Base-by-base conservation (phyloP, 1,140 invertebrate genomes). In the Pogonognathellus flavescens region DNA sequence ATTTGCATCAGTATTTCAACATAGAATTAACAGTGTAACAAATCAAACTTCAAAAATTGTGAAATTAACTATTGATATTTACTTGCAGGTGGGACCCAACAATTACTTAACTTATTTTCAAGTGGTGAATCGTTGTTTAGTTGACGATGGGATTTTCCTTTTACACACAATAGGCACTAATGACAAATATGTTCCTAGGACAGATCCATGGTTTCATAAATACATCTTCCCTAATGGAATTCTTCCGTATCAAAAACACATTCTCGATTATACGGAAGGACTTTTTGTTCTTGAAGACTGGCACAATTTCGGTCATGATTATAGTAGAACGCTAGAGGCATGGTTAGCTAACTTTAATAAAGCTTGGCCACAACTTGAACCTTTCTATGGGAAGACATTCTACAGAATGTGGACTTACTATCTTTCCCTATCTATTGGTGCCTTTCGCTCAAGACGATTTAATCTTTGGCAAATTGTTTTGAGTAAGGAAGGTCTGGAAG, bases 251-350 rank as follows among this genome's bases (percentile, higher is more conserved):
- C 59, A 66, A 22, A 72, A 81, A 1, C 57, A 82, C 3, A 85
- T 85, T 31, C 49, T 62, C 10, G 50, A 82, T 7, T 41, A 53
- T 9, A 82, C 50, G 0, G 66, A 85, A 20, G 80, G 84, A 2
- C 59, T 82, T 16, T 85, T 85, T n/a, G 41, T 82, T 20, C 66
- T 85, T 11, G 84, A 85, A 85, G 84, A 85, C 31, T 85, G 84
- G 84, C 84, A 85, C 11, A 85, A 85, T 85, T 80, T 85, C 3
- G 84, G 72, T 16, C 25, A 76, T 81, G 55, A 85, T n/a, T 85
- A 81, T 25, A 62, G 57, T 18, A 50, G 59, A 20, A 84, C 84
- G 8, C 41, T 84, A 16, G 66, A 80, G 31, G 66, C 84, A 11
- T 84, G 84, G 84, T 8, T 31, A 13, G 53, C 52, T 14, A 84